Evolutionary conservation across 2,888 invertebrate genomes (phyloP), one percentile per base, ranked within the genome.

Genomic region (Acrobasis suavella): DNA sequence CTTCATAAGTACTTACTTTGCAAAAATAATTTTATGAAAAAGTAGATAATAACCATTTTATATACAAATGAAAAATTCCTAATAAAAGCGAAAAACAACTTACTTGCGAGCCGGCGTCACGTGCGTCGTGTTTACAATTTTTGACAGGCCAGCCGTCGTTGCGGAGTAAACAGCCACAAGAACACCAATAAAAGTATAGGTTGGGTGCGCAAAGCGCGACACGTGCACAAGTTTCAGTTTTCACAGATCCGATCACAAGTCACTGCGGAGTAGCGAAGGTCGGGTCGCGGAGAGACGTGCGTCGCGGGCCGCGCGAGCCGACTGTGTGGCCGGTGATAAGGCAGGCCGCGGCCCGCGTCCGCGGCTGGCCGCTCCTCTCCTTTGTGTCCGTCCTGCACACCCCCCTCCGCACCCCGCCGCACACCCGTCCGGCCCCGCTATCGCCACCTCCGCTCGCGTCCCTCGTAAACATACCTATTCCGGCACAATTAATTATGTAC

Each of bases 321-420:
- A 87, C 87, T 83, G 87, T 85, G 82, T 87, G 88, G 62, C 87
- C 84, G 84, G 86, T 89, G 90, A 89, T 89, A 89, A 89, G 83
- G 85, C 86, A 22, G 85, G 77, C 76, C 82, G 82, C 81, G 81
- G 80, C 75, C 81, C 84, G 85, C 83, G 81, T 82, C 85, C 85
- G 86, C 88, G 87, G 80, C 86, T 85, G 88, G 87, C 89, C 86
- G 87, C 86, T 85, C 85, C 87, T 85, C 89, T 87, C 89, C 90
- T 91, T 90, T 91, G 90, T 89, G 93, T 88, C 93, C 93, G 93
- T 92, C 84, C 83, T 78, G 75, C 77, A 72, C 77, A 76, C 80
- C 76, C 77, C 75, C 67, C 67, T 69, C 68, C 69, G 61, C 71
- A 70, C 72, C 83, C 75, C 85, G 83, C 86, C 85, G 68, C 71